These are phyloP conservation scores for Drosophila ambigua DNA, from an alignment of 1,140 invertebrate species.

Conservation along the genomic window DNA sequence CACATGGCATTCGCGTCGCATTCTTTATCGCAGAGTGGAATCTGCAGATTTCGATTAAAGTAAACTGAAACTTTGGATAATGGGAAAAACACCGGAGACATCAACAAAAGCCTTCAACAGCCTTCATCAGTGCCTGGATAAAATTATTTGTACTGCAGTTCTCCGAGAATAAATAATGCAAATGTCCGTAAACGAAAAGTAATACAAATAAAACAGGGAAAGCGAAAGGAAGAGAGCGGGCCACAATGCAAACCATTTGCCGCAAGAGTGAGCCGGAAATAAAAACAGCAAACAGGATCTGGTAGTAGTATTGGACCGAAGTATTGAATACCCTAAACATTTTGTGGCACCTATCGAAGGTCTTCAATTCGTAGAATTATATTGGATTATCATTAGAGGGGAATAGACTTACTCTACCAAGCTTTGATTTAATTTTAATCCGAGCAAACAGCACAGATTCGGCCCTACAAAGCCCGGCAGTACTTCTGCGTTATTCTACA, in stretches of 20 bases:
- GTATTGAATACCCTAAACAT: no score
- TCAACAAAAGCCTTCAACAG: background rate
- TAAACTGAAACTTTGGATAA: conserved; percentile 14
- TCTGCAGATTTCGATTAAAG: conserved; percentile 9
- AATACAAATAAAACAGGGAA: conserved; percentile 61
- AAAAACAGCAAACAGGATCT: conserved; percentile 15
- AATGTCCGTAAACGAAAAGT: conserved; percentile 52
- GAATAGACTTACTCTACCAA: no score
- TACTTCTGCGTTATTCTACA: no score
- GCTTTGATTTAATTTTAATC: no score
- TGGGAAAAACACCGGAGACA: conserved; percentile 1
- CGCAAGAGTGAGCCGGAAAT: conserved; percentile 38
- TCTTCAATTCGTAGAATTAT: no score
- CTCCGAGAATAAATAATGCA: conserved; percentile 33
- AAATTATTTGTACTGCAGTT: conserved; percentile 35
- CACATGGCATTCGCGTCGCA: background rate
- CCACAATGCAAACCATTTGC: conserved; percentile 60
- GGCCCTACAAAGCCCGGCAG: no score
- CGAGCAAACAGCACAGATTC: no score
- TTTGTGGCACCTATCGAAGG: no score
- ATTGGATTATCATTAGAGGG: no score
- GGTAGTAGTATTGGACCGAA: no score
- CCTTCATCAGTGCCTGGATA: conserved; percentile 5
- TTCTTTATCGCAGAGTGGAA: background rate
- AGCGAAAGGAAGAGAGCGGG: background rate